phyloP scores from a whole-genome alignment of 2,797 vertebrate species.

The Bradypodion ventrale region DNA sequence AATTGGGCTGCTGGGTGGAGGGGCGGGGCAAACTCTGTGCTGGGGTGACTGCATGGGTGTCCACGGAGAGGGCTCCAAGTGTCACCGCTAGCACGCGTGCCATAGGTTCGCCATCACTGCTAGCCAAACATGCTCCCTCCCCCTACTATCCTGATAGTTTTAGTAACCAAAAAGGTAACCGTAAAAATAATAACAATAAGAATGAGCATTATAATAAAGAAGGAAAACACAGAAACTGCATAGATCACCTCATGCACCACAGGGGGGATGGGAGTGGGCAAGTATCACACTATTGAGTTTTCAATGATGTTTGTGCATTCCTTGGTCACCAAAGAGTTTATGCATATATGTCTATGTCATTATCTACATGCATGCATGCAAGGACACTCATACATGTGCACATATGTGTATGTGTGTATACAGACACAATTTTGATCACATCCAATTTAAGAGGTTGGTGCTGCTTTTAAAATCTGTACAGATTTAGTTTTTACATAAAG shows the following conservation, averaged over 20 bases:
- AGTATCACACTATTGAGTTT: neutral
- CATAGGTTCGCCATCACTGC: too few species aligned
- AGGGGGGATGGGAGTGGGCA: constrained; percentile 29
- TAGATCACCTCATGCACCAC: constrained; percentile 97
- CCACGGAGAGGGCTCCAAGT: too few species aligned
- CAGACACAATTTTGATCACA: neutral
- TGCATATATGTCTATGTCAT: neutral
- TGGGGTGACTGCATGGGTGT: too few species aligned
- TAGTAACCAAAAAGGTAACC: constrained; percentile 10
- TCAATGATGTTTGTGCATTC: constrained; percentile 5
- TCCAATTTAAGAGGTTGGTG: neutral
- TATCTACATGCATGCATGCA: neutral
- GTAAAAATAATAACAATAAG: neutral
- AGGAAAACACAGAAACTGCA: constrained; percentile 94
- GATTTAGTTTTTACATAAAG: neutral
- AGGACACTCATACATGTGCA: too few species aligned
- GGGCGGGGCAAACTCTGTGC: too few species aligned
- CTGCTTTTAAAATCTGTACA: neutral
- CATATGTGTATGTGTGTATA: neutral
- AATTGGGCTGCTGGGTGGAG: too few species aligned
- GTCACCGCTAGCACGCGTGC: too few species aligned
- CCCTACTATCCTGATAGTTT: neutral
- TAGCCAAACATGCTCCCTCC: neutral
- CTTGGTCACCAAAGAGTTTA: neutral
- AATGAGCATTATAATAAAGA: constrained; percentile 5